Conservation (phyloP, 2,888 invertebrate species). For the Ichneumoninae sp. region DNA sequence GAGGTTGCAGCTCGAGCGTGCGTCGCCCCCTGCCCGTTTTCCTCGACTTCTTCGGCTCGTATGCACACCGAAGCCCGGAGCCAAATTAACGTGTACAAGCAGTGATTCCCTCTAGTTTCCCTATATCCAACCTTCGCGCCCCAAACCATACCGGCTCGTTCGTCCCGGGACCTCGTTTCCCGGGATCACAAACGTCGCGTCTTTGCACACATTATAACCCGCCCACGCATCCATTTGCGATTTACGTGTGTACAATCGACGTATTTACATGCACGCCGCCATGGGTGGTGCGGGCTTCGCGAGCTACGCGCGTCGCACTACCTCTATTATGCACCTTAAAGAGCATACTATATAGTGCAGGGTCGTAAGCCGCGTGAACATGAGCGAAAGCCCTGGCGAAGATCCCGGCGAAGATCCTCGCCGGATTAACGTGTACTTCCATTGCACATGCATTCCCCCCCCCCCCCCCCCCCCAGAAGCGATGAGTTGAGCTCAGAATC, state of each 20-base stretch:
- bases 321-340: neutral
- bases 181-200: neutral
- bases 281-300: neutral
- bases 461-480: neutral
- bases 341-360: neutral
- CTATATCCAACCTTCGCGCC: neutral
- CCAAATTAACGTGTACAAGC: slow-evolving; percentile 40
- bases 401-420: slow-evolving; percentile 54
- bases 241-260: slow-evolving; percentile 42
- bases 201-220: neutral
- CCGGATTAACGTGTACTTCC: slow-evolving; percentile 49
- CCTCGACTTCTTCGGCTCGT: neutral
- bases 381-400: slow-evolving; percentile 53
- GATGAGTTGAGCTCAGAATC: neutral
- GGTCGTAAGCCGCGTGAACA: slow-evolving; percentile 45
- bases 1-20: neutral
- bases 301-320: neutral
- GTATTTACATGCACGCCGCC: slow-evolving; percentile 40
- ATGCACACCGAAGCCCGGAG: slow-evolving; percentile 1
- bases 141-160: neutral
- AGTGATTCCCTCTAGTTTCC: slow-evolving; percentile 16
- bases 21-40: neutral
- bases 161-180: neutral
- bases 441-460: neutral
- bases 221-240: neutral